phyloP scores from a whole-genome alignment of 2,797 vertebrate genomes.

The Anomalospiza imberbis region DNA sequence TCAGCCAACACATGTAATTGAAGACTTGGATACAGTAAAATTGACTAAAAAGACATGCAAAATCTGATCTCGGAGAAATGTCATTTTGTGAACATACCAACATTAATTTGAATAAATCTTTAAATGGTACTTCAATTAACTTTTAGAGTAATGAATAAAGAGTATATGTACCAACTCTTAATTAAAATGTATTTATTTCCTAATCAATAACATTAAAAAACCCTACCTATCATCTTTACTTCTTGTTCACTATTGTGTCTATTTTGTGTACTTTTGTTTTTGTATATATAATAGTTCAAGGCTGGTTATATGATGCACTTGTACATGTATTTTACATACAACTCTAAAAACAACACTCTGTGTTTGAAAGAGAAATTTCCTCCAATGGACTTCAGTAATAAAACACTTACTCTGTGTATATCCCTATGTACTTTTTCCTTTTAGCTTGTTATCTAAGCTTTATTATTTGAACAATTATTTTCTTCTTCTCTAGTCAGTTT shows the following conservation, averaged over 20 bases:
- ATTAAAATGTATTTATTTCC: neutral
- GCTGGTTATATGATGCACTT: neutral
- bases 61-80: neutral
- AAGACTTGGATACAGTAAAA: neutral
- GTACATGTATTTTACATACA: neutral
- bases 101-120: neutral
- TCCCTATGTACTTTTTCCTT: neutral
- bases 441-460: neutral
- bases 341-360: neutral
- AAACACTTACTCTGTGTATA: neutral
- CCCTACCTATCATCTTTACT: neutral
- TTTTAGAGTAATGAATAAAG: neutral
- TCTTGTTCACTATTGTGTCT: neutral
- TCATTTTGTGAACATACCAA: neutral
- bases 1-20: neutral
- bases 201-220: neutral
- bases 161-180: neutral
- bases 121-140: neutral
- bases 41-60: neutral
- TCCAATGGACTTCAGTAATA: neutral
- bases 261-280: neutral
- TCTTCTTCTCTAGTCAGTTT: neutral
- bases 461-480: neutral
- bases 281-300: neutral
- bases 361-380: neutral